These are phyloP conservation scores for Mus spicilegus DNA, from an alignment of 2,113 vertebrate genomes.

Conservation along the genomic window DNA sequence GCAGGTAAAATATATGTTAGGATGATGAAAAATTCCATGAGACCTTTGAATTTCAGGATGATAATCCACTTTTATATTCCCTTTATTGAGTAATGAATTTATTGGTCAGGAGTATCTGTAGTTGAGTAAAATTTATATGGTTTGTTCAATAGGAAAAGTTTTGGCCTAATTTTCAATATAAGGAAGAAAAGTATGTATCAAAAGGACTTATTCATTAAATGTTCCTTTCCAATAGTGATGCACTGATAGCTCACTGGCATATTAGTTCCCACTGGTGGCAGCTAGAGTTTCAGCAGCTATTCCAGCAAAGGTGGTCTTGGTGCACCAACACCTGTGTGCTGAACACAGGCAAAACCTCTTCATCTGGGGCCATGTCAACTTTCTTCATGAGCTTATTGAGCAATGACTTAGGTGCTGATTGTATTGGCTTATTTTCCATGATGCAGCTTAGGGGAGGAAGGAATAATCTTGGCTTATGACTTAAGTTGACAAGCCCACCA, in stretches of 20 bases:
- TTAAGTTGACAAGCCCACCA: background rate
- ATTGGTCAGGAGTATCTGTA: background rate
- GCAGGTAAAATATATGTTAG: background rate
- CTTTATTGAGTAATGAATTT: background rate
- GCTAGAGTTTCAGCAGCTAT: background rate
- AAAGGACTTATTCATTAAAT: background rate
- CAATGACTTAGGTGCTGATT: background rate
- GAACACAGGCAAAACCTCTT: background rate
- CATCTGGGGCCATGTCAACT: too few species aligned
- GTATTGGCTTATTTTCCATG: background rate
- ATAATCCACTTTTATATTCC: background rate
- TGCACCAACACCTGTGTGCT: background rate
- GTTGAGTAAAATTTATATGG: background rate
- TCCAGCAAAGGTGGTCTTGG: background rate
- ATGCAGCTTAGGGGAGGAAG: background rate
- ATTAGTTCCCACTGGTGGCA: background rate
- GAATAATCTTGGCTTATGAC: too few species aligned
- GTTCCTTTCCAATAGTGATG: accelerated
- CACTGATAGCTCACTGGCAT: background rate
- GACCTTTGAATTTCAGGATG: background rate
- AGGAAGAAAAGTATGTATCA: background rate
- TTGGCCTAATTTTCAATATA: background rate
- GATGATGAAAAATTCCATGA: too few species aligned
- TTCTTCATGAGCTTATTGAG: background rate
- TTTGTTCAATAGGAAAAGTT: background rate